A percentile compares a stretch with the other conserved stretches of the same genome.
Conservation (phyloP, 2,888 invertebrate species). For the Endotricha flammealis region DNA sequence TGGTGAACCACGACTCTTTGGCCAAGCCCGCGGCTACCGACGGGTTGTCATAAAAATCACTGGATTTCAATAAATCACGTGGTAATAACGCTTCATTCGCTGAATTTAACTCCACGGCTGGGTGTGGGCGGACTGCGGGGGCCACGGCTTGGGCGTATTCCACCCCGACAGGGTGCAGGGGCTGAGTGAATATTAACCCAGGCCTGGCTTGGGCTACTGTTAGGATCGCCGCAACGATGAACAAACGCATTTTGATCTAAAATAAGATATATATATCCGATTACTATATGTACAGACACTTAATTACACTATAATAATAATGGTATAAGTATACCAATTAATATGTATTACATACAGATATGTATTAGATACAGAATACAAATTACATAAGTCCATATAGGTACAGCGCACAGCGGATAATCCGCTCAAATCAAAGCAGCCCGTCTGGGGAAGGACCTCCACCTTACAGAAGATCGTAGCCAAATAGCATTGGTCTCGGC, state of each 20-base stretch:
- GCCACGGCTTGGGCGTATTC: slow-evolving; percentile 61
- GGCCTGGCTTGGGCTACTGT: slow-evolving; percentile 66
- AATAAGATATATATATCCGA: slow-evolving; percentile 10
- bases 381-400: too few relatives aligned
- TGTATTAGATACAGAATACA: too few relatives aligned
- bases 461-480: too few relatives aligned
- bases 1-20: slow-evolving; percentile 86
- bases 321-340: too few relatives aligned
- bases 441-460: too few relatives aligned
- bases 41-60: slow-evolving; percentile 87
- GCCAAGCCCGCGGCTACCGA: slow-evolving; percentile 84
- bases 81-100: slow-evolving; percentile 86
- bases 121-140: slow-evolving; percentile 76
- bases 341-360: too few relatives aligned
- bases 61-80: slow-evolving; percentile 80
- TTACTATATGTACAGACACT: too few relatives aligned
- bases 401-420: too few relatives aligned
- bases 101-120: slow-evolving; percentile 84
- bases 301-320: too few relatives aligned
- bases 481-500: too few relatives aligned
- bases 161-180: slow-evolving; percentile 64
- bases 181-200: slow-evolving; percentile 63
- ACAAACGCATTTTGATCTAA: slow-evolving; percentile 51
- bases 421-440: too few relatives aligned
- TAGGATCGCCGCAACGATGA: slow-evolving; percentile 49